Evolutionary conservation across 1,140 invertebrate genomes (phyloP).

Genomic region (Pogonognathellus flavescens): DNA sequence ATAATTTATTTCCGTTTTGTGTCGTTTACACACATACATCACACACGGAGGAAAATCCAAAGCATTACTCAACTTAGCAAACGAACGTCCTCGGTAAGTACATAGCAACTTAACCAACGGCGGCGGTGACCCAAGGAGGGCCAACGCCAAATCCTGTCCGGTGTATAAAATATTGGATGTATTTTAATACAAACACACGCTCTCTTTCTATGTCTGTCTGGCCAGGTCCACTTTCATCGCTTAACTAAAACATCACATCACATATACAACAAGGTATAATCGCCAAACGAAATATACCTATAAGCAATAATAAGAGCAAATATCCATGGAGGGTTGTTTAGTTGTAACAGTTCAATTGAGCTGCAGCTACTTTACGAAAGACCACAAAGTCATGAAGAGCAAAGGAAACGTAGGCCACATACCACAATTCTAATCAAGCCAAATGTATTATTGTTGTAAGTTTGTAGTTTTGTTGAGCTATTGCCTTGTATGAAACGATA

Average conservation of each 20-base stretch:
- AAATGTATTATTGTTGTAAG: not conserved
- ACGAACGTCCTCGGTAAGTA: not conserved
- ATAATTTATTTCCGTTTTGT: slow-evolving; percentile 41
- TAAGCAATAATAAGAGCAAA: too few species aligned
- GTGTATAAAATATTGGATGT: slow-evolving; percentile 36
- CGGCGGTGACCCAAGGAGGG: not conserved
- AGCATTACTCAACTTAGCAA: not conserved
- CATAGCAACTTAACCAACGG: not conserved
- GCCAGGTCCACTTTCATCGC: too few species aligned
- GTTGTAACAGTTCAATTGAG: too few species aligned
- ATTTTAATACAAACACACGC: slow-evolving; percentile 9
- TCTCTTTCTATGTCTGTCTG: too few species aligned
- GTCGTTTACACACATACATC: not conserved
- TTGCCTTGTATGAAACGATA: not conserved
- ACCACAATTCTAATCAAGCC: slow-evolving; percentile 11
- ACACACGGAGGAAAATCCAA: not conserved
- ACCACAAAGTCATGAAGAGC: not conserved
- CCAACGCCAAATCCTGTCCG: not conserved
- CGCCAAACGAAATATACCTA: too few species aligned
- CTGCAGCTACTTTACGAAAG: not conserved
- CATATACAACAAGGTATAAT: too few species aligned
- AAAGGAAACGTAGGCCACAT: not conserved
- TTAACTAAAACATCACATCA: too few species aligned
- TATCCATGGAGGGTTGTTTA: too few species aligned
- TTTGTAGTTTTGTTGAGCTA: too few species aligned